These are phyloP conservation scores for Brachionus rotundiformis DNA, from an alignment of 1,140 invertebrate species.

Conservation along the genomic window DNA sequence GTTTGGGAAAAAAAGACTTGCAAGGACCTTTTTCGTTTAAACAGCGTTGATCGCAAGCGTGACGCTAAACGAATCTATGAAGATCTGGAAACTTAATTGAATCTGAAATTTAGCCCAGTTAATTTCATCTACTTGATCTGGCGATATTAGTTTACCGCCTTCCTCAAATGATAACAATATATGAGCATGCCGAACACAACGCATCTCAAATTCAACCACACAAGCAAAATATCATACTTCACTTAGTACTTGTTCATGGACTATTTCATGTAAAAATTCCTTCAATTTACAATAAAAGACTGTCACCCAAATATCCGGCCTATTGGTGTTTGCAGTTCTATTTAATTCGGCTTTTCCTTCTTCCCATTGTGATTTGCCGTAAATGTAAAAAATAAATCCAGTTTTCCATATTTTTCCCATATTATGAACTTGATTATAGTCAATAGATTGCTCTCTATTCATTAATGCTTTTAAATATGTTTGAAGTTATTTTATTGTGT, in stretches of 20 bases:
- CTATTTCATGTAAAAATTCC: too few relatives aligned
- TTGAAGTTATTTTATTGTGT: too few relatives aligned
- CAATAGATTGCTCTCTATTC: too few relatives aligned
- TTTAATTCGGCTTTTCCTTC: conserved; percentile 61
- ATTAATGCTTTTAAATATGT: too few relatives aligned
- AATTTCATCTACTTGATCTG: conserved; percentile 40
- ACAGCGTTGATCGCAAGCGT: conserved; percentile 55
- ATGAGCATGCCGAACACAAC: conserved; percentile 66
- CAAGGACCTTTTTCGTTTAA: conserved; percentile 53
- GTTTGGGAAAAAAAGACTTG: conserved; percentile 52
- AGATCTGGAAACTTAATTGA: conserved; percentile 51
- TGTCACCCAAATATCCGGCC: conserved; percentile 63
- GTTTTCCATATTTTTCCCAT: conserved; percentile 53
- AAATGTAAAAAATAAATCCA: conserved; percentile 56
- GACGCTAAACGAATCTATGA: conserved; percentile 51
- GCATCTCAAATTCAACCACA: conserved; percentile 67
- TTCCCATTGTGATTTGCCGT: conserved; percentile 56
- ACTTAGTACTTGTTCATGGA: conserved; percentile 61
- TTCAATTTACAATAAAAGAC: conserved; percentile 66
- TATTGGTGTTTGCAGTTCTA: conserved; percentile 56
- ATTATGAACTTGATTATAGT: too few relatives aligned
- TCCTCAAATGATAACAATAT: conserved; percentile 63
- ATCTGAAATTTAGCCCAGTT: conserved; percentile 52
- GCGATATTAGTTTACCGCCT: conserved; percentile 38
- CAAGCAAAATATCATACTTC: conserved; percentile 58